A percentile compares a stretch with the other conserved stretches of the same genome.
These are phyloP conservation scores for Meda fulgida DNA, from an alignment of 2,797 vertebrate species.

Conservation along the genomic window DNA sequence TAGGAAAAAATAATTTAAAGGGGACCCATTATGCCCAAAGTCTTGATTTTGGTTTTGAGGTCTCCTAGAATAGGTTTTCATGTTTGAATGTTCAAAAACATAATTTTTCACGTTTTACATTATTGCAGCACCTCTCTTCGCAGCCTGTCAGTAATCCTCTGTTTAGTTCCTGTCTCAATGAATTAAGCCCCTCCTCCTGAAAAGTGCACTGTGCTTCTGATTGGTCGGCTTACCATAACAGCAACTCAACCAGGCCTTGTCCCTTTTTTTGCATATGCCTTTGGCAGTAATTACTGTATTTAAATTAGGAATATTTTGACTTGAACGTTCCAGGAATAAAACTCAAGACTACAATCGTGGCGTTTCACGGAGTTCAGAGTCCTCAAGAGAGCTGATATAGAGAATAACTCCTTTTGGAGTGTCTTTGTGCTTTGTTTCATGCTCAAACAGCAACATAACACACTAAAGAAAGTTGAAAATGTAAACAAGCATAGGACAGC, in stretches of 20 bases:
- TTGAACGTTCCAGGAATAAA: background rate
- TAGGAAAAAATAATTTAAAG: background rate
- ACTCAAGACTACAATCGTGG: background rate
- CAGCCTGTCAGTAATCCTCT: background rate
- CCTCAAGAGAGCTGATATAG: background rate
- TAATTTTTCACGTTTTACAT: background rate
- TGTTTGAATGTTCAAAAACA: background rate
- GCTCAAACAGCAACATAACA: background rate
- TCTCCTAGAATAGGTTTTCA: background rate
- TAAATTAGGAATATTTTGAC: background rate
- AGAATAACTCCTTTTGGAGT: background rate
- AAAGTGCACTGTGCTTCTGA: background rate
- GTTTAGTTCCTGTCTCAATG: background rate
- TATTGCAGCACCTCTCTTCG: background rate
- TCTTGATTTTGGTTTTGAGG: background rate
- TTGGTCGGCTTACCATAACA: background rate
- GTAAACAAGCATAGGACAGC: background rate
- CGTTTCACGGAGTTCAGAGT: background rate
- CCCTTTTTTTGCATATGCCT: background rate
- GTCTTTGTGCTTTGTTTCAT: background rate
- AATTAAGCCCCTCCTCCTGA: background rate
- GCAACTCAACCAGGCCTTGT: background rate
- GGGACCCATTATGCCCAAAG: background rate
- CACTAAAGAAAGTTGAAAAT: background rate
- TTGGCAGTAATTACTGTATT: background rate